Conservation (phyloP, 1,140 invertebrate species). For the Drosophila biarmipes region DNA sequence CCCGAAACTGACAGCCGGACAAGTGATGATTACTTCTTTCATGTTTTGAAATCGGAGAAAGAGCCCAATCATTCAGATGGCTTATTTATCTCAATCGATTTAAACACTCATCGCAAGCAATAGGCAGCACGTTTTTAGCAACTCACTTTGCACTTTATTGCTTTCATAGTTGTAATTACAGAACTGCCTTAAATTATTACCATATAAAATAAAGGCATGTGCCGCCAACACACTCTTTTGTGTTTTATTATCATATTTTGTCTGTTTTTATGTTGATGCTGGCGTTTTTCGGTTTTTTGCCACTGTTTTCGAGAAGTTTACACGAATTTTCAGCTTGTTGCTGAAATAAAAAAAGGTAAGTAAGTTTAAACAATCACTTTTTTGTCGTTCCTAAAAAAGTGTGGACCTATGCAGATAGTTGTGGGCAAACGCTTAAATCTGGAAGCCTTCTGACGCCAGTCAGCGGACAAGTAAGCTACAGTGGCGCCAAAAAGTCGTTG, state of each 20-base stretch:
- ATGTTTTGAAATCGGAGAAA: constrained; percentile 31
- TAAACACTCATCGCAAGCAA: constrained; percentile 34
- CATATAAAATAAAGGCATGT: constrained; percentile 21
- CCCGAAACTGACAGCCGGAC: constrained; percentile 25
- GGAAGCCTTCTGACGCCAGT: constrained; percentile 73
- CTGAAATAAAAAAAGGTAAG: constrained; percentile 58
- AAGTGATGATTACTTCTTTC: constrained; percentile 22
- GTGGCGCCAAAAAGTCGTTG: constrained; percentile 2
- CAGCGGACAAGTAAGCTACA: constrained; percentile 41
- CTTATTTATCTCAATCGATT: constrained; percentile 30
- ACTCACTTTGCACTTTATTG: constrained; percentile 17
- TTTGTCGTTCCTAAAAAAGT: constrained; percentile 41
- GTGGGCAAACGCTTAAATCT: constrained; percentile 60
- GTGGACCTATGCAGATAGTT: constrained; percentile 42
- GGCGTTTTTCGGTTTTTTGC: constrained; percentile 63
- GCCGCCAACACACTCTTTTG: constrained; percentile 17
- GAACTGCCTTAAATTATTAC: constrained; percentile 27
- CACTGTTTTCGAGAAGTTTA: constrained; percentile 71
- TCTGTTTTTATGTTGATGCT: constrained; percentile 44
- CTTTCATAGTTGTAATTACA: constrained; percentile 33
- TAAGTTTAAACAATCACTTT: constrained; percentile 56
- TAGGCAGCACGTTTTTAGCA: constrained; percentile 3
- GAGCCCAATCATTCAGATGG: constrained; percentile 21
- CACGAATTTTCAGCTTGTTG: constrained; percentile 80
- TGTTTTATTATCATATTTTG: constrained; percentile 20